phyloP scores from a whole-genome alignment of 2,888 invertebrate species.

The Gryllus longicercus region DNA sequence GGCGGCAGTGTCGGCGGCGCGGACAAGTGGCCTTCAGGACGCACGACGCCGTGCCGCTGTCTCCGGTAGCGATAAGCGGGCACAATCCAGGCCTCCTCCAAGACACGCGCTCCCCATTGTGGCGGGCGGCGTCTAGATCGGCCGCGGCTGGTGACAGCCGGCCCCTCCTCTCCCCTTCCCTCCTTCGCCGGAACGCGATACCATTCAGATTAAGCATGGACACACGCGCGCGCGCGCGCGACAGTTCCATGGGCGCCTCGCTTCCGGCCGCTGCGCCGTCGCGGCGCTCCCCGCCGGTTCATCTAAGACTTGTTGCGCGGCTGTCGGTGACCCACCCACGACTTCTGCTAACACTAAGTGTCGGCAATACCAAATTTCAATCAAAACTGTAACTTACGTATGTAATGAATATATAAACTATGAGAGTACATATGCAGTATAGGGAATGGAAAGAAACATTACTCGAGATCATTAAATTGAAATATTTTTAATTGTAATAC shows the following conservation, averaged over 20 bases:
- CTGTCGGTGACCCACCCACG: too few relatives aligned
- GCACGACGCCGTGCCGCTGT: background rate
- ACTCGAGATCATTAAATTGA: too few relatives aligned
- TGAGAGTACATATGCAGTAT: too few relatives aligned
- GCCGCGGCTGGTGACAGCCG: background rate
- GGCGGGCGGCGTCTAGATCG: background rate
- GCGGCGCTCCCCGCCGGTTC: too few relatives aligned
- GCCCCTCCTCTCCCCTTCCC: background rate
- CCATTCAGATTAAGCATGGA: background rate
- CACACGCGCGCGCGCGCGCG: background rate
- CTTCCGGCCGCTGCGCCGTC: background rate
- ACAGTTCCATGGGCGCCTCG: background rate
- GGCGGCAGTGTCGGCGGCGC: too few relatives aligned
- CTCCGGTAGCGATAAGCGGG: background rate
- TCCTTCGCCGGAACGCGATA: background rate
- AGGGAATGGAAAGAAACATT: too few relatives aligned
- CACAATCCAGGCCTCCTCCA: conserved; percentile 8
- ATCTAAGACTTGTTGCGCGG: too few relatives aligned
- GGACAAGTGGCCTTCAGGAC: background rate
- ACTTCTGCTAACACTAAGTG: too few relatives aligned
- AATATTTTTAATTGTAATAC: too few relatives aligned
- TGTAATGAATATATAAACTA: too few relatives aligned
- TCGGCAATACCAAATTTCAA: too few relatives aligned
- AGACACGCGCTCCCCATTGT: conserved; percentile 1
- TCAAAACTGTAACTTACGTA: too few relatives aligned